Evolutionary conservation across 2,797 vertebrate genomes (phyloP), one percentile per base, ranked within the genome.

Genomic region (Vespertilio murinus): DNA sequence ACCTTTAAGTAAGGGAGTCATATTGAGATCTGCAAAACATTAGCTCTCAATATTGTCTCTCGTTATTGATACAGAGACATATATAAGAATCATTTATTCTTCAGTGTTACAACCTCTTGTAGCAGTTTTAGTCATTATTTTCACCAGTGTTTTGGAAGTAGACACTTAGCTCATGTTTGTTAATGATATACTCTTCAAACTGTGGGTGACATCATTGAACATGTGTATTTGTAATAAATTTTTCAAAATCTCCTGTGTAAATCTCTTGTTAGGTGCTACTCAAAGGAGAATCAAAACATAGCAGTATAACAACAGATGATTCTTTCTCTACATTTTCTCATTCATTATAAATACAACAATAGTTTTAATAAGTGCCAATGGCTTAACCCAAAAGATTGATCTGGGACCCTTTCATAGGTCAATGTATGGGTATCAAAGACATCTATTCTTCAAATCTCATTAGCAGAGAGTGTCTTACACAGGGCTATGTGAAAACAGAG

Each of bases 361-460:
- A 35, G 16, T 87, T 94, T 97, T 94, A 96, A 90, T 28, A 95
- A 96, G n/a, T 28, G n/a, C 80, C 45, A 90, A 3, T 93, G 49
- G 23, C 88, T 95, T 93, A 91, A 89, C 81, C 78, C 40, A 91
- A 74, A 78, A 17, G 45, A 90, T 93, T 96, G 71, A 88, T 85
- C 88, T 35, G 20, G 65, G 79, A 78, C 49, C 9, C 38, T 88
- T 94, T 78, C 30, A 45, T 92, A 86, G 52, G 69, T 83, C 65
- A 91, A 25, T 79, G 23, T 28, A 56, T 86, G 33, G 12, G 65
- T 71, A 93, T 75, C 38, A 91, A 47, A 52, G 75, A 77, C 61
- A 92, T 81, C 16, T 69, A 17, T 78, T 23, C 33, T 80, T 82
- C 49, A 74, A 74, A 81, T 95, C 77, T 95, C 47, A 64, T 94